Evolutionary conservation across 2,113 vertebrate genomes (phyloP).

Genomic region (Peromyscus maniculatus): DNA sequence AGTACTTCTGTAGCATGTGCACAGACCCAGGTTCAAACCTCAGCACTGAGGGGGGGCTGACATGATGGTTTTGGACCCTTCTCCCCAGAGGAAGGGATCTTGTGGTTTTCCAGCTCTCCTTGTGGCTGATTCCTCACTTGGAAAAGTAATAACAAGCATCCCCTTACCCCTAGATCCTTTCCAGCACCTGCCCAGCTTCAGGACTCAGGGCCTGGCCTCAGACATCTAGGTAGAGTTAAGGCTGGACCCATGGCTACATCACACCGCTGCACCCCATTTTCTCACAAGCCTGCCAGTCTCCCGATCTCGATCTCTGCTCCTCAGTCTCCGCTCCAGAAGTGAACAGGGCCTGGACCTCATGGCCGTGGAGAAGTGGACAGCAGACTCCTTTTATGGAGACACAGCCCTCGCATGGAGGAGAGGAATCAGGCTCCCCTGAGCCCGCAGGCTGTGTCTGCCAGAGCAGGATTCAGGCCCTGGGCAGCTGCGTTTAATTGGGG

Average conservation of each 20-base stretch:
- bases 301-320: not conserved
- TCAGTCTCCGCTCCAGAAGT: not conserved
- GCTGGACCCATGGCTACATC: no score
- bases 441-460: not conserved
- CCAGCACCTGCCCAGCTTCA: not conserved
- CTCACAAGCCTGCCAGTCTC: not conserved
- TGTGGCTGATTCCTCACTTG: not conserved
- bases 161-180: not conserved
- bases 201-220: not conserved
- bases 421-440: not conserved
- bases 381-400: not conserved
- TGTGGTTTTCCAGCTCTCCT: not conserved
- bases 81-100: not conserved
- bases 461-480: not conserved
- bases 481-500: not conserved
- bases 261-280: not conserved
- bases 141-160: not conserved
- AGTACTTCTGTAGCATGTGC: not conserved
- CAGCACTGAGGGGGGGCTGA: not conserved
- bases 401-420: not conserved
- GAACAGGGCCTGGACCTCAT: rapidly evolving
- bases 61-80: not conserved
- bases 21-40: not conserved
- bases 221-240: not conserved
- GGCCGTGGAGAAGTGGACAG: not conserved